Percentiles rank a stretch among this genome's conserved stretches.
Evolutionary conservation across 37 sponge, comb jelly and placozoan species (phyloP).

Genomic region (Diacarnus erythraeanus): DNA sequence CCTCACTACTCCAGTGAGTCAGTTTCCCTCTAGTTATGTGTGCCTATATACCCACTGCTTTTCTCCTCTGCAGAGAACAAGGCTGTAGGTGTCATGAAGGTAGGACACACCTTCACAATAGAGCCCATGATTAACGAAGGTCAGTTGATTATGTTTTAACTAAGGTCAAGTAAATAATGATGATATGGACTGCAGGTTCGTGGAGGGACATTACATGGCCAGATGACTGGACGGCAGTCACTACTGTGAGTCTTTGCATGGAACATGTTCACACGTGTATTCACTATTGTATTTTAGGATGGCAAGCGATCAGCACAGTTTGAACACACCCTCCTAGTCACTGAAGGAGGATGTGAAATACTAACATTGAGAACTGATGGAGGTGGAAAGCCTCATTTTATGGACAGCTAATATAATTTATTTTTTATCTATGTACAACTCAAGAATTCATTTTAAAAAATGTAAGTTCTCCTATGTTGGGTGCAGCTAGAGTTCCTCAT

Average conservation of each 20-base stretch:
- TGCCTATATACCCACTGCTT: not conserved
- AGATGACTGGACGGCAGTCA: conserved; percentile 93
- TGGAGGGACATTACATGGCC: conserved; percentile 96
- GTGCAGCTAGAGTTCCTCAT: conserved; percentile 22
- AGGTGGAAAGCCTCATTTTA: conserved; percentile 88
- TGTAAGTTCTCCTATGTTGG: not conserved
- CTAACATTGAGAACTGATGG: conserved; percentile 73
- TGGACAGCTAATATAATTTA: conserved; percentile 36
- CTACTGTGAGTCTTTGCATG: conserved; percentile 46
- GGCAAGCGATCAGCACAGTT: conserved; percentile 95
- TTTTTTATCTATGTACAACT: not conserved
- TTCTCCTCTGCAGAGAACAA: conserved; percentile 77
- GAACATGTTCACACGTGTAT: not conserved
- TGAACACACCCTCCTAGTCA: conserved; percentile 95
- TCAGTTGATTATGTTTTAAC: not conserved
- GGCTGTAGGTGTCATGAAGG: conserved; percentile 92
- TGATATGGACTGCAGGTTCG: conserved; percentile 54
- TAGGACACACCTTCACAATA: conserved; percentile 96
- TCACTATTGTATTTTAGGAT: conserved; percentile 46
- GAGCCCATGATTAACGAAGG: conserved; percentile 96
- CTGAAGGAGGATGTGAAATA: conserved; percentile 92
- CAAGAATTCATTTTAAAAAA: too few species aligned
- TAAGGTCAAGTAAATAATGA: too few species aligned
- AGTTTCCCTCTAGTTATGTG: not conserved
- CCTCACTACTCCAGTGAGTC: conserved; percentile 94